Conservation (phyloP, 1,140 invertebrate genomes). For the Hyphantria cunea region DNA sequence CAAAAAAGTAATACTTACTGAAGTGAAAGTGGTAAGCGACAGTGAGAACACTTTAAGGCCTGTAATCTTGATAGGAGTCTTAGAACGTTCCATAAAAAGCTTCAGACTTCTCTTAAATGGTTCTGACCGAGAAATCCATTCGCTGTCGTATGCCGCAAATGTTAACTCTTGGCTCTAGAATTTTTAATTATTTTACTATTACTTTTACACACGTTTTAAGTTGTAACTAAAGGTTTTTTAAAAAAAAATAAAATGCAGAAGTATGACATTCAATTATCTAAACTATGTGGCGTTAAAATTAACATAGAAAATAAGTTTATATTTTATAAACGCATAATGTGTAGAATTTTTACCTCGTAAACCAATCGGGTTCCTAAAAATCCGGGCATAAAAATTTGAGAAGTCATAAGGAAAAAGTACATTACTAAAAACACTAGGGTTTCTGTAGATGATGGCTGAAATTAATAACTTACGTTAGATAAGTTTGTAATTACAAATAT, state of each 20-base stretch:
- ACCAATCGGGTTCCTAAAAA: slow-evolving; percentile 43
- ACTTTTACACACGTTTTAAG: no score
- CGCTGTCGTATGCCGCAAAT: slow-evolving; percentile 54
- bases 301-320: no score
- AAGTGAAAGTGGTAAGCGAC: slow-evolving; percentile 59
- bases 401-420: slow-evolving; percentile 43
- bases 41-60: slow-evolving; percentile 62
- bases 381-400: slow-evolving; percentile 48
- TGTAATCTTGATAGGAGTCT: slow-evolving; percentile 51
- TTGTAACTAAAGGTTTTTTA: no score
- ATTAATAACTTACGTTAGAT: slow-evolving; percentile 4
- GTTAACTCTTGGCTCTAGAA: slow-evolving; percentile 62
- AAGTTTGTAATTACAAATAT: no score
- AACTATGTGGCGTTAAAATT: no score
- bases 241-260: no score
- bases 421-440: slow-evolving; percentile 38
- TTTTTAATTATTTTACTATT: slow-evolving; percentile 2
- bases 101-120: slow-evolving; percentile 57
- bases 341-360: slow-evolving; percentile 33
- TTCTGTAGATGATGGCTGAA: slow-evolving; percentile 41
- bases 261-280: no score
- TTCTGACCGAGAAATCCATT: slow-evolving; percentile 59
- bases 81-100: slow-evolving; percentile 58
- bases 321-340: no score
- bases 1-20: slow-evolving; percentile 48